phyloP scores from a whole-genome alignment of 1,140 invertebrate species.

The Amphibalanus amphitrite region DNA sequence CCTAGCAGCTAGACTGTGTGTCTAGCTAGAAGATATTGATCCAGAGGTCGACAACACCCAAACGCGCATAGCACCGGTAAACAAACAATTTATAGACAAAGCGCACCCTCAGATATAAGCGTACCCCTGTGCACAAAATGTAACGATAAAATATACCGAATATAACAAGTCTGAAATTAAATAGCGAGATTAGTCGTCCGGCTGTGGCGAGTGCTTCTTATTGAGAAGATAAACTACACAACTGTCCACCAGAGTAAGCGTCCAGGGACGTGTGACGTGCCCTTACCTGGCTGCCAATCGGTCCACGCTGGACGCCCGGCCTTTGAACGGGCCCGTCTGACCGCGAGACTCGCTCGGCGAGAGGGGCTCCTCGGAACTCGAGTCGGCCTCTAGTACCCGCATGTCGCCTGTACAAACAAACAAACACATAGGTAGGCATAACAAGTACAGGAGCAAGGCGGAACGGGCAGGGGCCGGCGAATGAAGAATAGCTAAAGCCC shows the following conservation, averaged over 20 bases:
- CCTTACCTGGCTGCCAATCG: slow-evolving; percentile 11
- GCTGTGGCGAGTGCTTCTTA: slow-evolving; percentile 14
- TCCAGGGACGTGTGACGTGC: background rate
- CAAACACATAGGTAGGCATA: background rate
- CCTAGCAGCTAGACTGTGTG: too few species aligned
- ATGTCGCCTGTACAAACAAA: slow-evolving; percentile 35
- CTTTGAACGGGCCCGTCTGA: slow-evolving; percentile 24
- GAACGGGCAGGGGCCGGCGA: background rate
- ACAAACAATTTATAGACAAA: too few species aligned
- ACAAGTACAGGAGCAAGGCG: slow-evolving; percentile 10
- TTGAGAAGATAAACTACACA: background rate
- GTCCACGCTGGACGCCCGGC: slow-evolving; percentile 16
- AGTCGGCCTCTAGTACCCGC: slow-evolving; percentile 49
- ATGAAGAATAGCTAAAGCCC: background rate
- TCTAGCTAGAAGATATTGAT: too few species aligned
- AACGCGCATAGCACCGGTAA: too few species aligned
- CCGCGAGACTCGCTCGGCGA: slow-evolving; percentile 34
- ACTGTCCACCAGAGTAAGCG: background rate
- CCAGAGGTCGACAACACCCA: too few species aligned
- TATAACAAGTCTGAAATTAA: too few species aligned
- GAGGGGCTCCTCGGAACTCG: slow-evolving; percentile 49
- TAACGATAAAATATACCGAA: too few species aligned
- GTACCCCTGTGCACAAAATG: too few species aligned
- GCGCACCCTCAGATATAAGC: too few species aligned
- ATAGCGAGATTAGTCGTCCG: slow-evolving; percentile 10